Evolutionary conservation across 2,888 invertebrate species (phyloP), one percentile per base, ranked within the genome.

Genomic region (Chaetogeoica ovagalla): DNA sequence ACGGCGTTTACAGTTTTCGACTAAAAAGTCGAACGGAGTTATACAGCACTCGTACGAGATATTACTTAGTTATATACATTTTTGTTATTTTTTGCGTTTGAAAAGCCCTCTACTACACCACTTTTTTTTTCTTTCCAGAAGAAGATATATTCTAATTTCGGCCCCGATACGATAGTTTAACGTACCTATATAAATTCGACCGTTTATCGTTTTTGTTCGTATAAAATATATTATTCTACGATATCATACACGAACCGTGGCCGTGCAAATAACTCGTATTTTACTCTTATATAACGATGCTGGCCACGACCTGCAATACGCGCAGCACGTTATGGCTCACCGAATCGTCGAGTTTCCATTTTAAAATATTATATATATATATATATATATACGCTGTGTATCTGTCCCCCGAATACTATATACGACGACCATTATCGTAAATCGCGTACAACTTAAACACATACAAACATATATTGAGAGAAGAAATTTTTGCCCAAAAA

Each of bases 131-230:
- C 17, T 21, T 6, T 15, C 69, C 11, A 69, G n/a, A n/a, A 30
- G 30, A 30, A 30, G 4, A 30, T 30, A 30, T 77, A 77, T 77
- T 77, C 77, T 62, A 63, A 70, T 70, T 21, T 21, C 52, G 19
- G 70, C 52, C 60, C 68, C 52, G 3, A 48, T 13, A 62, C 55
- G 39, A 77, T 43, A 9, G 43, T 43, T 9, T 43, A 43, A 43
- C 43, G 43, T 30, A 30, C 30, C 30, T 30, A 30, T 43, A 77
- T 77, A 77, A 70, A 77, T 77, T 77, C 62, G 62, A 70, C 77
- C 62, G 62, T 52, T 69, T 77, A 70, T 77, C 62, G 77, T 77
- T 70, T 77, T 70, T 70, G 52, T 55, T 37, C 21, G 39, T 17
- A 48, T 17, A 48, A n/a, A 15, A 6, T 15, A 48, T 43, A 43